Evolutionary conservation across 2,113 vertebrate genomes (phyloP).

Genomic region (Donacobius atricapilla): DNA sequence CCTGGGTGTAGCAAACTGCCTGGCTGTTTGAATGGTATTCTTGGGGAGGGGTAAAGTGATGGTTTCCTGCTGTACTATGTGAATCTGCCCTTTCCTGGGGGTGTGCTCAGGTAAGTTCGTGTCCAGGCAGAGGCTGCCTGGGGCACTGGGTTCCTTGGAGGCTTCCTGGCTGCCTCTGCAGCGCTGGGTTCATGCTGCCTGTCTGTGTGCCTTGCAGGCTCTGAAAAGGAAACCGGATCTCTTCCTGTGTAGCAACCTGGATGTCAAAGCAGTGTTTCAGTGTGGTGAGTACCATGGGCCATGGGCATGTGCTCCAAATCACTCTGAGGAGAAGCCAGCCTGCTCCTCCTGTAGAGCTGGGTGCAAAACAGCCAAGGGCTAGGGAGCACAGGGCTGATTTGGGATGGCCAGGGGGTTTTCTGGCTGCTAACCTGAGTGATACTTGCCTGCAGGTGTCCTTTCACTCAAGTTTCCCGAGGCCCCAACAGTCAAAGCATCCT

Average conservation of each 20-base stretch:
- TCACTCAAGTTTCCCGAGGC: constrained; percentile 97
- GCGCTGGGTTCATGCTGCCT: constrained; percentile 44
- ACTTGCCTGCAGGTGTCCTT: constrained; percentile 83
- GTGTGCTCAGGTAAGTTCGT: constrained; percentile 65
- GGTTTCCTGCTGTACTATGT: constrained; percentile 30
- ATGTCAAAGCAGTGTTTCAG: constrained; percentile 96
- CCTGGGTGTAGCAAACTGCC: neutral
- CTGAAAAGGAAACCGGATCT: constrained; percentile 98
- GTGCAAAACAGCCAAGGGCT: neutral
- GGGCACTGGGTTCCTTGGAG: neutral
- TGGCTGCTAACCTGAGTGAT: neutral
- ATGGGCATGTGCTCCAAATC: fast-evolving
- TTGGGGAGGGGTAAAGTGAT: neutral
- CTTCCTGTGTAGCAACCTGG: constrained; percentile 93
- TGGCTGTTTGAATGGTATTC: neutral
- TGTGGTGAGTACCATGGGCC: constrained; percentile 86
- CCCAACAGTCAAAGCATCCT: constrained; percentile 96
- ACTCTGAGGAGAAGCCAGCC: neutral
- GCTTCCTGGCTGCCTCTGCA: neutral
- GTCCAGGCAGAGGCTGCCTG: constrained; percentile 16
- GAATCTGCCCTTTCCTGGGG: neutral
- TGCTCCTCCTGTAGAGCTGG: neutral
- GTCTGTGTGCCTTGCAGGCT: constrained; percentile 89
- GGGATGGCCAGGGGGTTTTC: neutral
- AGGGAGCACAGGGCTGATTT: neutral